These are phyloP conservation scores for Hemibagrus wyckioides DNA, from an alignment of 2,113 vertebrate genomes.

Conservation along the genomic window DNA sequence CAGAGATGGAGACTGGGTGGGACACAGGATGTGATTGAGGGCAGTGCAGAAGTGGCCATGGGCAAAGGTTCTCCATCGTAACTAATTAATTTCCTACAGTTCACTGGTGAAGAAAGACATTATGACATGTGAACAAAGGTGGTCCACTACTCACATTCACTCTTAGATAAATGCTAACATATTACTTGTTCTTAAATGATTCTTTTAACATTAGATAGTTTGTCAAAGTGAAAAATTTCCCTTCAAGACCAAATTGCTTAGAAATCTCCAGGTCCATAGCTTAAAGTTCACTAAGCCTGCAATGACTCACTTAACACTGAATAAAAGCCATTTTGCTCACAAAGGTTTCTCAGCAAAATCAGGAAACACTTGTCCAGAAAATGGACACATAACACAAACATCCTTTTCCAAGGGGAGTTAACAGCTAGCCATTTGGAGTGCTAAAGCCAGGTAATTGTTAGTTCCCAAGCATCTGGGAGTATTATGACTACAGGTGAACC, in stretches of 20 bases:
- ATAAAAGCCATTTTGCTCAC: slow-evolving; percentile 31
- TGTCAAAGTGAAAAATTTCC: background rate
- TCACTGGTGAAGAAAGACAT: background rate
- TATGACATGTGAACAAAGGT: background rate
- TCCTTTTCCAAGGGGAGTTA: slow-evolving; percentile 51
- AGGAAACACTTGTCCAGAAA: slow-evolving; percentile 57
- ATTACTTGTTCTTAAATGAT: slow-evolving; percentile 1
- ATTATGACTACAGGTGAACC: slow-evolving; percentile 48
- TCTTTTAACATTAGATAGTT: background rate
- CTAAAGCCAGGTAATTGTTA: slow-evolving; percentile 52
- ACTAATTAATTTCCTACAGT: slow-evolving; percentile 6
- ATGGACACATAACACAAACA: slow-evolving; percentile 61
- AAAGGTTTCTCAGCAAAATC: slow-evolving; percentile 47
- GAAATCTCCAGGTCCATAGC: background rate
- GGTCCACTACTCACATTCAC: background rate
- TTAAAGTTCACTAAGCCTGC: slow-evolving; percentile 19
- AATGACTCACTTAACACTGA: slow-evolving; percentile 27
- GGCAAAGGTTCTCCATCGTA: background rate
- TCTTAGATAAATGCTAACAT: slow-evolving; percentile 5
- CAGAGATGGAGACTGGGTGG: slow-evolving; percentile 17
- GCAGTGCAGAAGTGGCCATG: slow-evolving; percentile 5
- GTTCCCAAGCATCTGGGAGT: slow-evolving; percentile 53
- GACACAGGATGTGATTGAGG: slow-evolving; percentile 22
- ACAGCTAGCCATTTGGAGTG: slow-evolving; percentile 27
- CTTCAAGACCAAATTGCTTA: background rate